Conservation (phyloP, 1,140 invertebrate genomes). For the Drosophila pruinosa region DNA sequence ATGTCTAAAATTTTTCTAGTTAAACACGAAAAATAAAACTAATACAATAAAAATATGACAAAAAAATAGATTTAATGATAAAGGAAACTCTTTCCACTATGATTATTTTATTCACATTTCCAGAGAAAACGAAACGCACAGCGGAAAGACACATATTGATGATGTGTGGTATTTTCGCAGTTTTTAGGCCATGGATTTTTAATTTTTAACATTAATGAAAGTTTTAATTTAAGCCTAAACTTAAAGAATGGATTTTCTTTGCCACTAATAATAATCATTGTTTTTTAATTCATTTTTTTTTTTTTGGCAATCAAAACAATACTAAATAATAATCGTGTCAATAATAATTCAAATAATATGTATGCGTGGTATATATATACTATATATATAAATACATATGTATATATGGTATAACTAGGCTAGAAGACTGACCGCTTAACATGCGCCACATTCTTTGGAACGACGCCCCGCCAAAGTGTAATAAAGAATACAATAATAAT, state of each 20-base stretch:
- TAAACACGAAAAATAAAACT: conserved; percentile 37
- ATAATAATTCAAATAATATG: conserved; percentile 11
- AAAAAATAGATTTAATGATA: conserved; percentile 1
- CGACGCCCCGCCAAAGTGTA: conserved; percentile 32
- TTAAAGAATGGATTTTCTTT: background rate
- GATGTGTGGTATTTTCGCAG: background rate
- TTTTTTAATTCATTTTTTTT: background rate
- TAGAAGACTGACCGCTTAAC: conserved; percentile 21
- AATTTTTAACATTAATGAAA: background rate
- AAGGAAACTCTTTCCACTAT: background rate
- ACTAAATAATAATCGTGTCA: conserved; percentile 22
- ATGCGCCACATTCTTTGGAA: conserved; percentile 41
- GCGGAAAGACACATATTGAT: background rate
- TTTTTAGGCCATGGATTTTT: too few species aligned
- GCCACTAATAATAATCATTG: background rate
- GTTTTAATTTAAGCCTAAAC: background rate
- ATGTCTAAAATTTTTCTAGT: conserved; percentile 48
- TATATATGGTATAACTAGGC: conserved; percentile 21
- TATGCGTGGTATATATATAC: conserved; percentile 14
- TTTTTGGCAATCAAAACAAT: conserved; percentile 29
- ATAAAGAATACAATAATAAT: conserved; percentile 50
- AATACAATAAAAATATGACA: conserved; percentile 20
- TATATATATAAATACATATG: background rate
- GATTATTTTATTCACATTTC: background rate
- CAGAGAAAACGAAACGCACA: too few species aligned